These are phyloP conservation scores for Calameuta filiformis DNA, from an alignment of 2,888 invertebrate genomes.

Conservation along the genomic window DNA sequence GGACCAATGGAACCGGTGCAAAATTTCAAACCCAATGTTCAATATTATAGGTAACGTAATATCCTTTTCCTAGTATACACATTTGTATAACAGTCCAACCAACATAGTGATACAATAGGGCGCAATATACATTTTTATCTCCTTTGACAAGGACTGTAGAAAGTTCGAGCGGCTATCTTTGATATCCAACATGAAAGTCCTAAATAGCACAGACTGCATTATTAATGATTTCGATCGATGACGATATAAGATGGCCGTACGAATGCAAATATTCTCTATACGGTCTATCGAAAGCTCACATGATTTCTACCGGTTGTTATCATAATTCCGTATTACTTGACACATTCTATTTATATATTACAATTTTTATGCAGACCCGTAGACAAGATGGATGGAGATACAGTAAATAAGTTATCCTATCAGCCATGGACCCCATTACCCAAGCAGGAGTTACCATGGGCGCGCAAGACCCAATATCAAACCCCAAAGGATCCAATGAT, in stretches of 20 bases:
- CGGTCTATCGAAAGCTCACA: not conserved
- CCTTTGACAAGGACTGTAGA: not conserved
- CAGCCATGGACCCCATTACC: slow-evolving; percentile 49
- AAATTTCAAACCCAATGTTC: slow-evolving; percentile 54
- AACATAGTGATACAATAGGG: not conserved
- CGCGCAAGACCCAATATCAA: slow-evolving; percentile 45
- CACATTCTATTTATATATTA: not conserved
- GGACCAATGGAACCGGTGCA: slow-evolving; percentile 40
- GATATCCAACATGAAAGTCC: not conserved
- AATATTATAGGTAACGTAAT: slow-evolving; percentile 45
- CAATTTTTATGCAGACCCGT: slow-evolving; percentile 37
- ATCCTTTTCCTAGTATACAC: not conserved
- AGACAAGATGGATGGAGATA: slow-evolving; percentile 55
- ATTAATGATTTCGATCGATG: not conserved
- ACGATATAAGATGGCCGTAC: not conserved
- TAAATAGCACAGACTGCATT: not conserved
- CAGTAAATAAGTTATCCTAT: slow-evolving; percentile 60
- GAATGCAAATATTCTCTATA: not conserved
- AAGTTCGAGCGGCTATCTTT: not conserved
- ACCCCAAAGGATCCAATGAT: slow-evolving; percentile 50
- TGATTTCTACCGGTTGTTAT: not conserved
- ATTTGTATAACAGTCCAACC: not conserved
- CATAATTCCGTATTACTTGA: not conserved
- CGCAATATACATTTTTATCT: not conserved
- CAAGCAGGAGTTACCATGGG: slow-evolving; percentile 56